Evolutionary conservation across 2,113 vertebrate species (phyloP).

Genomic region (Hymenochirus boettgeri): DNA sequence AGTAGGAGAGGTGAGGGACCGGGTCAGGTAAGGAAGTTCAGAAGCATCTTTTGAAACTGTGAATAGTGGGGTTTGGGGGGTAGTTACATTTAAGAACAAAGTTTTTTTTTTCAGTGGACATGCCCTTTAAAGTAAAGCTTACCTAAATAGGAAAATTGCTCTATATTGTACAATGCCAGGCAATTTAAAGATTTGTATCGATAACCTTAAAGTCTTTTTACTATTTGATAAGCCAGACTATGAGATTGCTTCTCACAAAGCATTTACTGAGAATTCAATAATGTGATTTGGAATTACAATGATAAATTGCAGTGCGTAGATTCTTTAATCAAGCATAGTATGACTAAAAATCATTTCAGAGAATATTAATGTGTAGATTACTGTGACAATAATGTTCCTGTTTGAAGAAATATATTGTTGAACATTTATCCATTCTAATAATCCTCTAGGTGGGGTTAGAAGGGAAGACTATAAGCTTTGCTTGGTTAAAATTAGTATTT

Average conservation of each 20-base stretch:
- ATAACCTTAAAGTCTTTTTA: neutral
- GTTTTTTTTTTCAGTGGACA: too few species aligned
- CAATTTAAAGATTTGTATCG: neutral
- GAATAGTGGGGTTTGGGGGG: too few species aligned
- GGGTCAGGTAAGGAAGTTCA: too few species aligned
- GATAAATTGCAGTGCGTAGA: neutral
- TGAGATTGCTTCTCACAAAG: slow-evolving; percentile 3
- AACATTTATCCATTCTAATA: too few species aligned
- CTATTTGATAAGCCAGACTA: neutral
- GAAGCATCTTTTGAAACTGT: too few species aligned
- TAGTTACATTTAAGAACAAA: too few species aligned
- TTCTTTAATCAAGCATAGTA: slow-evolving; percentile 2
- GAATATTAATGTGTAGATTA: slow-evolving; percentile 10
- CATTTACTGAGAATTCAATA: slow-evolving; percentile 6
- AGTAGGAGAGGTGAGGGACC: too few species aligned
- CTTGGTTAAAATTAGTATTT: too few species aligned
- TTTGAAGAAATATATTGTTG: neutral
- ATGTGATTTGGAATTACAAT: slow-evolving; percentile 11
- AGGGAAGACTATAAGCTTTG: too few species aligned
- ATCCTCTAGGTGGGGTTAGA: too few species aligned
- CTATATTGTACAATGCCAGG: neutral
- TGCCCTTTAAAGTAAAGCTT: too few species aligned
- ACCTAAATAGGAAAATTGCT: neutral
- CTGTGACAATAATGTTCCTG: neutral
- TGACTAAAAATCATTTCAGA: slow-evolving; percentile 6